A percentile compares a stretch with the other conserved stretches of the same genome.
Evolutionary conservation across 2,797 vertebrate species (phyloP).

Genomic region (Hydrophis major): DNA sequence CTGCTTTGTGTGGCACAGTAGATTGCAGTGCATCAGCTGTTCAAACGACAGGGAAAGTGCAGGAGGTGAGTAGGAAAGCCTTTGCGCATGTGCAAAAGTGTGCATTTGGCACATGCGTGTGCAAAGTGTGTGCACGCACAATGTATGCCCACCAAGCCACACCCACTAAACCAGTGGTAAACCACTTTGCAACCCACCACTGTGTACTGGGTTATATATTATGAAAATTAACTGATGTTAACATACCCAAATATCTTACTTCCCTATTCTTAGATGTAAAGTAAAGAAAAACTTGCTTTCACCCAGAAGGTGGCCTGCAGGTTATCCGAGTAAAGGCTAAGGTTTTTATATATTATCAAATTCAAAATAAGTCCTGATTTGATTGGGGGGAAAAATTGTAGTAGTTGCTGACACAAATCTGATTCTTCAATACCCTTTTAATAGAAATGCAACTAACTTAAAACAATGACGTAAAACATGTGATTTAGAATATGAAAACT

Average conservation of each 20-base stretch:
- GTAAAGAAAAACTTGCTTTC: background rate
- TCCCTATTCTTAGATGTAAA: background rate
- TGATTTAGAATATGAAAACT: conserved; percentile 59
- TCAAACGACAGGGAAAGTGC: too few relatives aligned
- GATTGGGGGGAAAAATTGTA: conserved; percentile 30
- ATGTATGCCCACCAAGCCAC: too few relatives aligned
- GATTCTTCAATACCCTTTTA: conserved; percentile 56
- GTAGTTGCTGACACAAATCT: conserved; percentile 37
- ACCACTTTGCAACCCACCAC: too few relatives aligned
- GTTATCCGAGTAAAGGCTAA: background rate
- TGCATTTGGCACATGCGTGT: too few relatives aligned
- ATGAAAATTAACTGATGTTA: background rate
- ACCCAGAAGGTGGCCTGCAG: background rate
- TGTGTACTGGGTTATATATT: background rate
- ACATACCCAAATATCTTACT: background rate
- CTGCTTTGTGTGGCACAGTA: too few relatives aligned
- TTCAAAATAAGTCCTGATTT: conserved; percentile 20
- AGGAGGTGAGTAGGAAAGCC: too few relatives aligned
- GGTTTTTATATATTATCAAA: background rate
- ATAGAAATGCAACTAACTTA: conserved; percentile 55
- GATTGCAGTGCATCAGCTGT: too few relatives aligned
- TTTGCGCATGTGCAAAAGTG: too few relatives aligned
- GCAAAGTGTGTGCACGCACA: too few relatives aligned
- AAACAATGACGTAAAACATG: conserved; percentile 60
- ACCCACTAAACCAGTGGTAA: too few relatives aligned